Evolutionary conservation across 2,113 vertebrate genomes (phyloP), one percentile per base, ranked within the genome.

Genomic region (Zapus hudsonius): DNA sequence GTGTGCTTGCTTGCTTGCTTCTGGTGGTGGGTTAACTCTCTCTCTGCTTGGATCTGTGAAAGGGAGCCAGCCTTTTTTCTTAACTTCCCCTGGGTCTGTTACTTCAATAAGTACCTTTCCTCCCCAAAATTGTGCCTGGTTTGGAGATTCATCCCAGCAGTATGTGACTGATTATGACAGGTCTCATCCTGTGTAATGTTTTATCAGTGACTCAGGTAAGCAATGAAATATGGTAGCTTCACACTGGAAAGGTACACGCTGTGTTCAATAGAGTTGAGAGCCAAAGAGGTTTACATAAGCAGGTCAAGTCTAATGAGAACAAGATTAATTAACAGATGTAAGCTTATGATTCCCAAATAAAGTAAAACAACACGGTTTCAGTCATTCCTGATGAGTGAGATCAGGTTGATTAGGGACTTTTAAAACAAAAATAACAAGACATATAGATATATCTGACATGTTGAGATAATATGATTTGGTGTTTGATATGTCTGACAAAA

Each of bases 221-320:
- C 44, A 83, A 44, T 16, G 0, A 64, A 38, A 33, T n/a, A 80
- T 66, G 25, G 5, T 52, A 92, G 29, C 33, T 90, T 75, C 36
- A 40, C 13, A 57, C 20, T n/a, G 78, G 67, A 61, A 92, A 90
- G 38, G 25, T 63, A 47, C 13, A 40, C 17, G 76, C 63, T 55
- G 29, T 66, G 59, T 90, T 88, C 42, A 88, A 86, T 86, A 78
- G 73, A 87, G 44, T 16, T 57, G 72, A 19, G 33, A 87, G 70
- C 42, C 76, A 94, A 70, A 86, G 61, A 83, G 52, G 88, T 78
- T 95, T 92, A 92, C 82, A 47, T 90, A 73, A 93, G 15, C 33
- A 2, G 66, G 61, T 83, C 88, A 84, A 2, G 36, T 67, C 42
- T 76, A 86, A 88, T 44, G 84, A 94, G 92, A n/a, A 72, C 86